A percentile compares a stretch with the other conserved stretches of the same genome.
Evolutionary conservation across 2,888 invertebrate species (phyloP).

Genomic region (Protophormia terraenovae): DNA sequence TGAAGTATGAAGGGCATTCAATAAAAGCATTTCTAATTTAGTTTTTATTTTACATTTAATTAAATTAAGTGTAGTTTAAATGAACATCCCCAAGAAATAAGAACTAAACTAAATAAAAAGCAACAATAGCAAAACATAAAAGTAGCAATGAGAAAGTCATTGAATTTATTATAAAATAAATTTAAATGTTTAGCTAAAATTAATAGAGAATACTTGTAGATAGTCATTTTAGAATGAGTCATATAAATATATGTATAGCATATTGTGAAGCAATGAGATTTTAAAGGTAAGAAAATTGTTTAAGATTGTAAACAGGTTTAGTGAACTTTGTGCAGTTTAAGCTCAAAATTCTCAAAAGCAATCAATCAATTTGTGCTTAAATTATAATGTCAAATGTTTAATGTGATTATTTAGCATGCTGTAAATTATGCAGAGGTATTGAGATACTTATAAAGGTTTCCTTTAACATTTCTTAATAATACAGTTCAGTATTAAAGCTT

Average conservation of each 20-base stretch:
- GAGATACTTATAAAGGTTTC: too few species aligned
- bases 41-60: constrained; percentile 55
- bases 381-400: too few species aligned
- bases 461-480: too few species aligned
- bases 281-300: background rate
- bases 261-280: background rate
- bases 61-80: constrained; percentile 58
- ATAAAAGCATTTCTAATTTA: constrained; percentile 56
- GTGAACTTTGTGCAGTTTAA: background rate
- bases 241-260: background rate
- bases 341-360: too few species aligned
- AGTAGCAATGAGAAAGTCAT: constrained; percentile 13
- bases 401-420: too few species aligned
- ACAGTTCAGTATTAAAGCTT: too few species aligned
- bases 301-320: background rate
- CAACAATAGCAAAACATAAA: background rate
- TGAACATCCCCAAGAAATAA: constrained; percentile 21
- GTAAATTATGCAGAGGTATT: too few species aligned
- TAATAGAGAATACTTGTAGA: background rate
- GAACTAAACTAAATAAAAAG: constrained; percentile 2
- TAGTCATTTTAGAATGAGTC: background rate
- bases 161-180: background rate
- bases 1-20: background rate
- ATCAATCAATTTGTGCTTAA: too few species aligned
- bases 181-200: background rate